phyloP scores from a whole-genome alignment of 2,797 vertebrate genomes.

The Okamejei kenojei region DNA sequence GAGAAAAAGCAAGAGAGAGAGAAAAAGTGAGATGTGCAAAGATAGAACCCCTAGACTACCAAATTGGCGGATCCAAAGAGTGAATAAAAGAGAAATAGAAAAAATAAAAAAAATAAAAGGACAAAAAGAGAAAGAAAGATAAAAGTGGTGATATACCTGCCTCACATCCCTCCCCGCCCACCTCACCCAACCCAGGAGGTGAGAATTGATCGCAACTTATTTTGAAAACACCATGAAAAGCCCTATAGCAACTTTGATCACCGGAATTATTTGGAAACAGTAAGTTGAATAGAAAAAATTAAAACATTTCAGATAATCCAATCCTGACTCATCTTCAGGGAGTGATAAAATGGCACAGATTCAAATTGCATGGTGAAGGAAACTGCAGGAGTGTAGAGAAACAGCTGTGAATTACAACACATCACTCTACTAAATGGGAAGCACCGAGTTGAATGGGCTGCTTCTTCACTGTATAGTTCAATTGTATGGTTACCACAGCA shows the following conservation, averaged over 20 bases:
- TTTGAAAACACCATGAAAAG: background rate
- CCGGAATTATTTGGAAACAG: background rate
- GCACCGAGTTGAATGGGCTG: background rate
- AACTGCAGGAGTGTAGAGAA: background rate
- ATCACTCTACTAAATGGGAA: background rate
- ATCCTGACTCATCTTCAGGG: background rate
- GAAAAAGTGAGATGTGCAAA: too few species aligned
- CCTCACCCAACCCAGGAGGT: background rate
- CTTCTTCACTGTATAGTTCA: background rate
- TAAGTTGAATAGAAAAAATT: background rate
- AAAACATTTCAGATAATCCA: too few species aligned
- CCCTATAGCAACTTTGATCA: background rate
- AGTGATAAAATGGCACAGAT: background rate
- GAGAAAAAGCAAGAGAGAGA: too few species aligned
- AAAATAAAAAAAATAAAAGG: too few species aligned
- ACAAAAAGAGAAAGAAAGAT: too few species aligned
- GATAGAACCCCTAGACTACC: too few species aligned
- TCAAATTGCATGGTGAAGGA: background rate
- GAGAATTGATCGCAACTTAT: background rate
- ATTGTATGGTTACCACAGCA: background rate
- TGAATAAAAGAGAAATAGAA: too few species aligned
- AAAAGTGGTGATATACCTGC: too few species aligned
- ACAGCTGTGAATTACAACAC: background rate
- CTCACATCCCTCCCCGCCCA: too few species aligned
- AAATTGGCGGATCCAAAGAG: too few species aligned